These are phyloP conservation scores for Kuschelorhynchus macadamiae DNA, from an alignment of 2,888 invertebrate species.

Conservation along the genomic window DNA sequence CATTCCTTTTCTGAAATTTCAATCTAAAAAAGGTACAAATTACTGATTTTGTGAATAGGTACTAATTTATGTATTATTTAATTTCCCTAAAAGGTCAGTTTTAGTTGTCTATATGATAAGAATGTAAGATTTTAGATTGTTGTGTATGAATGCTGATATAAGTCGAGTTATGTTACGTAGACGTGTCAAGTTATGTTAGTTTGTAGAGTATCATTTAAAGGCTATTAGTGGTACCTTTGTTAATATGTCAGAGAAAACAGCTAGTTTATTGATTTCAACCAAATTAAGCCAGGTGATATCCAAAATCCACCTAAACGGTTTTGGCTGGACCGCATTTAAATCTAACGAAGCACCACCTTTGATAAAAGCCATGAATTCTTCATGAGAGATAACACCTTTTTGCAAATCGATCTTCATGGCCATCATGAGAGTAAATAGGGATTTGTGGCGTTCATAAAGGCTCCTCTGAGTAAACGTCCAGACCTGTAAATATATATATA, in stretches of 20 bases:
- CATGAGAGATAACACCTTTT: constrained; percentile 83
- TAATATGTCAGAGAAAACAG: constrained; percentile 84
- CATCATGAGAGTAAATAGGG: constrained; percentile 92
- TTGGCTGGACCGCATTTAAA: constrained; percentile 91
- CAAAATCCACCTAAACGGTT: constrained; percentile 95
- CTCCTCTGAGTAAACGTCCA: constrained; percentile 94
- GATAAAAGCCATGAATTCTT: constrained; percentile 95
- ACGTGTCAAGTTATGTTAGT: too few relatives aligned
- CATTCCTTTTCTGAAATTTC: constrained; percentile 89
- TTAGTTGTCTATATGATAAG: too few relatives aligned
- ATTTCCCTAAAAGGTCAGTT: too few relatives aligned
- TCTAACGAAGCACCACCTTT: constrained; percentile 97
- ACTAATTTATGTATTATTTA: neutral
- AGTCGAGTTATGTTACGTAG: too few relatives aligned
- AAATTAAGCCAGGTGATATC: constrained; percentile 97
- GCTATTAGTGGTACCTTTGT: constrained; percentile 73
- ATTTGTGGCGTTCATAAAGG: constrained; percentile 93
- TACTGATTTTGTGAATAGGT: too few relatives aligned
- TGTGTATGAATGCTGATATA: too few relatives aligned
- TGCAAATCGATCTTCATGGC: constrained; percentile 96
- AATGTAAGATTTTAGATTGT: too few relatives aligned
- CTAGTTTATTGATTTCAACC: constrained; percentile 91
- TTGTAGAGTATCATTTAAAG: too few relatives aligned
- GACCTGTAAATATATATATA: constrained; percentile 71
- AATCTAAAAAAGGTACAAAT: constrained; percentile 74